Evolutionary conservation across 2,888 invertebrate genomes (phyloP).

Genomic region (Lomographa bimaculata): DNA sequence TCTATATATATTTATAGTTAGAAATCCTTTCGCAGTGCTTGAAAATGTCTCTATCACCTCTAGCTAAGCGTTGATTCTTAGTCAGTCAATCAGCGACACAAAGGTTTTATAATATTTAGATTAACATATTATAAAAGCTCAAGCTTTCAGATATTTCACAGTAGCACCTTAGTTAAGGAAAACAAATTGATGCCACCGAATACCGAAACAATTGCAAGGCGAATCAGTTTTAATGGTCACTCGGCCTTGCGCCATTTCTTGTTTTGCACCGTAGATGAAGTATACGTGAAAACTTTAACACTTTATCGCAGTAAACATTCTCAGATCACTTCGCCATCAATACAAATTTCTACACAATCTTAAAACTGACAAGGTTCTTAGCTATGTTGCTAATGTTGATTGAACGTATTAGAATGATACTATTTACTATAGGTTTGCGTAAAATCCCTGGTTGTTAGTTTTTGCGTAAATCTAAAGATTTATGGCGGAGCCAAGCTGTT

Average conservation of each 20-base stretch:
- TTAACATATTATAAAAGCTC: too few species aligned
- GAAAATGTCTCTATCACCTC: too few species aligned
- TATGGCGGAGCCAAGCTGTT: conserved; percentile 17
- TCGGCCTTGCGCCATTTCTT: conserved; percentile 53
- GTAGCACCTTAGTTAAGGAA: conserved; percentile 16
- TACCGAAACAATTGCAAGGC: conserved; percentile 50
- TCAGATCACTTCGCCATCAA: background rate
- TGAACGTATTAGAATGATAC: conserved; percentile 28
- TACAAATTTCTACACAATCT: background rate
- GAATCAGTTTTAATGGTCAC: conserved; percentile 47
- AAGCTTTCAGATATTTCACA: too few species aligned
- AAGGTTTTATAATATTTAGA: too few species aligned
- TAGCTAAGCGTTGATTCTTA: too few species aligned
- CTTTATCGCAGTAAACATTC: conserved; percentile 8
- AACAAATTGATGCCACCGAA: conserved; percentile 20
- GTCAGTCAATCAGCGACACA: too few species aligned
- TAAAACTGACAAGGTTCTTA: conserved; percentile 9
- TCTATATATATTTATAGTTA: too few species aligned
- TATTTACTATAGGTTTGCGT: conserved; percentile 31
- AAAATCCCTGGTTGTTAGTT: conserved; percentile 29
- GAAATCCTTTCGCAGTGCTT: too few species aligned
- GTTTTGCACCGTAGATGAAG: conserved; percentile 24
- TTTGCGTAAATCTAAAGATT: conserved; percentile 33
- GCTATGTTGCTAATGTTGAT: conserved; percentile 2
- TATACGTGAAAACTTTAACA: conserved; percentile 7